Evolutionary conservation across 2,797 vertebrate genomes (phyloP).

Genomic region (Champsocephalus gunnari): DNA sequence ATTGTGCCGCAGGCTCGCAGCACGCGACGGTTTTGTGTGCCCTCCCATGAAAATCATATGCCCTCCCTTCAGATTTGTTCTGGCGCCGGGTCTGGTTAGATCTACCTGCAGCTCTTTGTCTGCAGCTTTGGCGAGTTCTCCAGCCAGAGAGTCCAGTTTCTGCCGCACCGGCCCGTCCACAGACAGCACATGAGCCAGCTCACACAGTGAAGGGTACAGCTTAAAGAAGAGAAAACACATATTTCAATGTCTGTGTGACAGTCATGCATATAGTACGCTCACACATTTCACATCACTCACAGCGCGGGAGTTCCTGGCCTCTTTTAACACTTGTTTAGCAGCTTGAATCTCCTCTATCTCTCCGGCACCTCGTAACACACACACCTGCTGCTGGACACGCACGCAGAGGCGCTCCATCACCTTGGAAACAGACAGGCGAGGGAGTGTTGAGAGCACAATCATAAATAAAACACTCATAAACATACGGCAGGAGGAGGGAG

Average conservation of each 20-base stretch:
- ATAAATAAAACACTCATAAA: constrained; percentile 16
- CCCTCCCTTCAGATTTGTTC: too few species aligned
- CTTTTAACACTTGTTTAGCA: constrained; percentile 91
- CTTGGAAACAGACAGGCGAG: constrained; percentile 75
- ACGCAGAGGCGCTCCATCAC: constrained; percentile 93
- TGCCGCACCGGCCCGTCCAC: constrained; percentile 91
- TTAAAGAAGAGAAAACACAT: constrained; percentile 41
- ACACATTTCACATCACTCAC: constrained; percentile 78
- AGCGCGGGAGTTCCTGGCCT: constrained; percentile 92
- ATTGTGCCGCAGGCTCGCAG: too few species aligned
- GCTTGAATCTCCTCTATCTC: constrained; percentile 90
- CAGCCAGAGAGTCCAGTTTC: constrained; percentile 89
- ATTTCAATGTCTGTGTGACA: constrained; percentile 1
- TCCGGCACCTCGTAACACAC: constrained; percentile 85
- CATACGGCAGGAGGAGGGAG: constrained; percentile 32
- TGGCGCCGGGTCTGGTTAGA: background rate
- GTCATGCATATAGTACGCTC: constrained; percentile 4
- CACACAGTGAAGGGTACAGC: constrained; percentile 93
- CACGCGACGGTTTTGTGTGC: too few species aligned
- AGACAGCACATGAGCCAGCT: constrained; percentile 91
- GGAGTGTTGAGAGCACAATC: constrained; percentile 16
- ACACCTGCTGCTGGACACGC: constrained; percentile 91
- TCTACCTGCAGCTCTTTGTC: constrained; percentile 93
- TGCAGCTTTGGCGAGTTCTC: constrained; percentile 92
- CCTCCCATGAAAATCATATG: too few species aligned